Evolutionary conservation across 2,113 vertebrate genomes (phyloP), one percentile per base, ranked within the genome.

Genomic region (Trinectes maculatus): DNA sequence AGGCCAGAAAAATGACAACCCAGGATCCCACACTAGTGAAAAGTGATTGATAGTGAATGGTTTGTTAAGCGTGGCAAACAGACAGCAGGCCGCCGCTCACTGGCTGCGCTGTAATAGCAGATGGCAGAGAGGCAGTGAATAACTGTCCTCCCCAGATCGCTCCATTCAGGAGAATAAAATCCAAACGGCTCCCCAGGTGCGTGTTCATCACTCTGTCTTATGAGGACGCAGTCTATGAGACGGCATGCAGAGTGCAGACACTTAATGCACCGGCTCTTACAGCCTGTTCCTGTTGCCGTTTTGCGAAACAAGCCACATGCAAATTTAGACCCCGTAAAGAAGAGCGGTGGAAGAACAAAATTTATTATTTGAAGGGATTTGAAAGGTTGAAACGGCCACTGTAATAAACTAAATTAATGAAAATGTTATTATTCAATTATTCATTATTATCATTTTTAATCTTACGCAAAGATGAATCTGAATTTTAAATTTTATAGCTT

Each of bases 101-200:
- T 60, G 43, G 15, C 65, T 75, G 79, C 56, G 64, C 37, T 46
- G 72, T 51, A 47, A 64, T 55, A 79, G 71, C 78, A 82, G 78
- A 84, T 66, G 80, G 57, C 10, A 25, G 61, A 56, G 68, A 82
- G 42, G 52, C 65, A 60, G 67, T 74, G 77, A 79, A 55, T 80
- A 76, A 82, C 64, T 70, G 74, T 63, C 70, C 56, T 54, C 28
- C 44, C 53, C 58, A 70, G 63, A 79, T 68, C 24, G 29, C 68
- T 79, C 57, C 44, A 74, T 85, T 82, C 76, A 86, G 78, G 59
- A 65, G 62, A 59, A 70, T 83, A 70, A 83, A 74, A 83, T 31
- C 63, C 72, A 73, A 75, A 87, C 22, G 5, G 76, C 69, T 84
- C 82, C 85, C 87, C 57, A 65, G 82, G 66, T 82, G 55, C 64